A percentile compares a stretch with the other conserved stretches of the same genome.
These are phyloP conservation scores for Papio anubis DNA, from an alignment of 2,113 vertebrate genomes.

Conservation along the genomic window DNA sequence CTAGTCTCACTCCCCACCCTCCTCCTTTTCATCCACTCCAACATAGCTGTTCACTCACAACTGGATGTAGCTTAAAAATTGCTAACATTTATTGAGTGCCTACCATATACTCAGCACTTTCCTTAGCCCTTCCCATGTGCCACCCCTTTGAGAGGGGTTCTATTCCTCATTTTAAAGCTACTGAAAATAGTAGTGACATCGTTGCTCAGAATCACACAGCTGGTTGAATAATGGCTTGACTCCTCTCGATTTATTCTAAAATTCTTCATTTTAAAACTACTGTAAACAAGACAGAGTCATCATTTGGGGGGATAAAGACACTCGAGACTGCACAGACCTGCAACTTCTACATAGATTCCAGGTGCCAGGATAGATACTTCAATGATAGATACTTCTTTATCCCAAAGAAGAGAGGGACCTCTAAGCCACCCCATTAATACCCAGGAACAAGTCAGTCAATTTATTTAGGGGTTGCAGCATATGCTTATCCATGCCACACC, in stretches of 20 bases:
- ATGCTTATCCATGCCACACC: not conserved
- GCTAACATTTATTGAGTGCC: not conserved
- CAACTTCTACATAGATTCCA: not conserved
- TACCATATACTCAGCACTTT: not conserved
- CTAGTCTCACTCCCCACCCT: not conserved
- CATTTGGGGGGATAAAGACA: not conserved
- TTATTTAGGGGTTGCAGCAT: not conserved
- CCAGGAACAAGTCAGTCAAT: not conserved
- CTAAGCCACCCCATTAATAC: no score
- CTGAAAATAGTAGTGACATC: not conserved
- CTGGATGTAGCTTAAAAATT: not conserved
- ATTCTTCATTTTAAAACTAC: not conserved
- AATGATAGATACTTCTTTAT: not conserved
- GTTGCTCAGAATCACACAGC: not conserved
- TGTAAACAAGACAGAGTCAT: not conserved
- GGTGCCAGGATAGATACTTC: not conserved
- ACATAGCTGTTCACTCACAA: not conserved
- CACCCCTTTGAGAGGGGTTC: not conserved
- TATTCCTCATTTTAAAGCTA: not conserved
- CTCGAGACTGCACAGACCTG: fast-evolving
- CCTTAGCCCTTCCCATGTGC: not conserved
- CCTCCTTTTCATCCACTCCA: not conserved
- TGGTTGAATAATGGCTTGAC: not conserved
- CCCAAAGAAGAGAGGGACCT: not conserved
- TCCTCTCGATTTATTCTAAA: not conserved